A percentile compares a stretch with the other conserved stretches of the same genome.
phyloP scores from a whole-genome alignment of 1,140 invertebrate genomes.

The Agrypnia vestita region DNA sequence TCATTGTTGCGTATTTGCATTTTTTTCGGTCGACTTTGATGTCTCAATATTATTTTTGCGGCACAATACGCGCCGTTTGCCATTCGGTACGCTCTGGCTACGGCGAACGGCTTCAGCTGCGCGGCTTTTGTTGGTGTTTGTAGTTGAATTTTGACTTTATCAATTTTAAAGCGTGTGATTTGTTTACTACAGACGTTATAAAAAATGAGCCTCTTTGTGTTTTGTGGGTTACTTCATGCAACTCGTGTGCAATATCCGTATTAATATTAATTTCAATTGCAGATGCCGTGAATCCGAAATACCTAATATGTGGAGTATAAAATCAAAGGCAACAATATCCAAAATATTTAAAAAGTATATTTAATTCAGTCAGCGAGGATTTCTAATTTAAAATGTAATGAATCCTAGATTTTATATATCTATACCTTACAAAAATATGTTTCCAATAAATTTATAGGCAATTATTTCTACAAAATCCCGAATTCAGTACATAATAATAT shows the following conservation, averaged over 20 bases:
- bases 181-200: slow-evolving; percentile 24
- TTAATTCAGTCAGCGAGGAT: too few relatives aligned
- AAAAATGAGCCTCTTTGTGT: slow-evolving; percentile 34
- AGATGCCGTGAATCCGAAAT: neutral
- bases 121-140: neutral
- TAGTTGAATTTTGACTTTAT: slow-evolving; percentile 33
- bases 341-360: too few relatives aligned
- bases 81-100: slow-evolving; percentile 48
- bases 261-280: neutral
- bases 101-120: slow-evolving; percentile 42
- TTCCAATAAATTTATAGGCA: too few relatives aligned
- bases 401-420: too few relatives aligned
- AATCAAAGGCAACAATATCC: too few relatives aligned
- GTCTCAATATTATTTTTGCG: slow-evolving; percentile 60
- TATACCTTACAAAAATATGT: too few relatives aligned
- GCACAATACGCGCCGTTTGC: slow-evolving; percentile 46
- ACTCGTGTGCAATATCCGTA: slow-evolving; percentile 3
- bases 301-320: too few relatives aligned
- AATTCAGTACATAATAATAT: too few relatives aligned
- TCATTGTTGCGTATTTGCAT: slow-evolving; percentile 56
- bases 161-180: slow-evolving; percentile 43
- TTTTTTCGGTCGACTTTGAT: slow-evolving; percentile 59
- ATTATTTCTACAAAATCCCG: too few relatives aligned
- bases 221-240: slow-evolving; percentile 3
- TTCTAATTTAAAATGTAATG: too few relatives aligned